Evolutionary conservation across 2,888 invertebrate species (phyloP).

Genomic region (Chorisops tibialis): DNA sequence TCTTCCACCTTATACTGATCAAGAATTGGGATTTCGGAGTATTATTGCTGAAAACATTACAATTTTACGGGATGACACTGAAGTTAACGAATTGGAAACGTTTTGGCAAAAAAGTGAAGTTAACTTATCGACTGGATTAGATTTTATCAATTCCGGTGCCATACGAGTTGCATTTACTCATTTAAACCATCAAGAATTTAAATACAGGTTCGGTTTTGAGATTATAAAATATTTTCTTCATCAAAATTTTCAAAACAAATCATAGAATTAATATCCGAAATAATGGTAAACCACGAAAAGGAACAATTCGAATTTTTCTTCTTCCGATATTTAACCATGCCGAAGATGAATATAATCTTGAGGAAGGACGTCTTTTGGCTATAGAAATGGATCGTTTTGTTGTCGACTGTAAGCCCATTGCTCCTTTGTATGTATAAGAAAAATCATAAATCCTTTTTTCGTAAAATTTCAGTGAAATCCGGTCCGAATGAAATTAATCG

Average conservation of each 20-base stretch:
- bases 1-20: conserved; percentile 48
- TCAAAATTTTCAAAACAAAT: not conserved
- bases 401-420: conserved; percentile 56
- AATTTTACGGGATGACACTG: conserved; percentile 31
- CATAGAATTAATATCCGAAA: conserved; percentile 41
- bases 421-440: not conserved
- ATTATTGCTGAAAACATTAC: not conserved
- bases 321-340: conserved; percentile 68
- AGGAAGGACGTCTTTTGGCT: conserved; percentile 65
- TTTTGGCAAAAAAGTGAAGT: conserved; percentile 74
- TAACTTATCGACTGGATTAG: conserved; percentile 71
- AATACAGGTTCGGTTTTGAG: conserved; percentile 8
- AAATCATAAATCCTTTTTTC: not conserved
- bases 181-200: conserved; percentile 16
- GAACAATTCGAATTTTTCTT: conserved; percentile 68
- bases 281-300: conserved; percentile 45
- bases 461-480: conserved; percentile 56
- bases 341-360: conserved; percentile 59
- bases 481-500: conserved; percentile 59
- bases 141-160: conserved; percentile 64
- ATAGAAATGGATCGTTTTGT: conserved; percentile 72
- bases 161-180: conserved; percentile 17
- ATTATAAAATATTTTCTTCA: not conserved
- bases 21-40: conserved; percentile 44
- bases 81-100: conserved; percentile 58